Percentiles rank a stretch among this genome's conserved stretches.
These are phyloP conservation scores for Plodia interpunctella DNA, from an alignment of 1,140 invertebrate species.

Conservation along the genomic window DNA sequence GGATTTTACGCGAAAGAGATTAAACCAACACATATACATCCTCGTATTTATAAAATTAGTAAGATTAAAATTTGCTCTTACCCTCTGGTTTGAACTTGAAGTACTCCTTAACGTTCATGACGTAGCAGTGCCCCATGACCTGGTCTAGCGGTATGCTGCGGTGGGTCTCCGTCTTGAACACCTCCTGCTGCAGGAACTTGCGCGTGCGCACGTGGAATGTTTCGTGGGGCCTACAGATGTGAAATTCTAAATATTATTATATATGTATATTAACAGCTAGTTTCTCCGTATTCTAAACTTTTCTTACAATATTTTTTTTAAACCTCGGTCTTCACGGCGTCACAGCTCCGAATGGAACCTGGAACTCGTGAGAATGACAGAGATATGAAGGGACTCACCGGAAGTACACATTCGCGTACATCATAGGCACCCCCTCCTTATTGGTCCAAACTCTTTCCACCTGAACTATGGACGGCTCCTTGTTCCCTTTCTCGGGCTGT, in stretches of 20 bases:
- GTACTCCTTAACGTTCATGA: constrained; percentile 97
- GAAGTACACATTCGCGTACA: constrained; percentile 93
- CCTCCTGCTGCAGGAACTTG: constrained; percentile 97
- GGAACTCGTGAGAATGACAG: too few relatives aligned
- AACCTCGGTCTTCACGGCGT: too few relatives aligned
- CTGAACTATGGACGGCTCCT: constrained; percentile 85
- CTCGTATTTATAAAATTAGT: too few relatives aligned
- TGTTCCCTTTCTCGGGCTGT: constrained; percentile 86
- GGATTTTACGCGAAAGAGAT: constrained; percentile 9
- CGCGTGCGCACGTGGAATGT: constrained; percentile 97
- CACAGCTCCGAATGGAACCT: too few relatives aligned
- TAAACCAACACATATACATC: too few relatives aligned
- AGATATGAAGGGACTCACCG: constrained; percentile 58
- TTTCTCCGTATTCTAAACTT: too few relatives aligned
- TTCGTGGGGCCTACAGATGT: constrained; percentile 85
- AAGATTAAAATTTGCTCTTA: too few relatives aligned
- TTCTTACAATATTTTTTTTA: too few relatives aligned
- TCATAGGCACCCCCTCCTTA: constrained; percentile 88
- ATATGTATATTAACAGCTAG: too few relatives aligned
- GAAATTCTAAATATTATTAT: too few relatives aligned
- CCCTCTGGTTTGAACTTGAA: constrained; percentile 90
- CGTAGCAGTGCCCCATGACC: constrained; percentile 94
- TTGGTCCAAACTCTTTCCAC: constrained; percentile 94
- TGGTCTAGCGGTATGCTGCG: constrained; percentile 90
- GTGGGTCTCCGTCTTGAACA: constrained; percentile 95